Base-by-base conservation (phyloP, 2,113 vertebrate species). In the Spea bombifrons region DNA sequence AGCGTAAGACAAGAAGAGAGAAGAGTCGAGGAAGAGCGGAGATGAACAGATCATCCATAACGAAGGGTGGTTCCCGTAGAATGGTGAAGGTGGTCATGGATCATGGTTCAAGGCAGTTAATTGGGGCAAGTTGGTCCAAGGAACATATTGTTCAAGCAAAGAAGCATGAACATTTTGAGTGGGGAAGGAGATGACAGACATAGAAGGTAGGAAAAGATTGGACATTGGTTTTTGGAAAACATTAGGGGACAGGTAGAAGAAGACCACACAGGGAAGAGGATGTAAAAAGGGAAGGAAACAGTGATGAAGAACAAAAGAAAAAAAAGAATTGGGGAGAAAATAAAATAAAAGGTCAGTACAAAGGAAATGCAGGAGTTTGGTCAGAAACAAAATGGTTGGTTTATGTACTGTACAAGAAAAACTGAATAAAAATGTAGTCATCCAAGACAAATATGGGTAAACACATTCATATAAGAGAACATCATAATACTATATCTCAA, bases 31-130 rank as follows among this genome's bases (percentile, higher is more conserved):
- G 96, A 96, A 96, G 94, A 95, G 93, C 95, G 93, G 92, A 95
- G 96, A 99, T 98, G 96, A 97, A 99, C 96, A 99, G 97, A 98
- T 98, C 96, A 97, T 99, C 97, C 97, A 97, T 94, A 98, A 95
- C 96, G 94, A 93, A 98, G 96, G 94, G 96, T 97, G 96, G 97
- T 94, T 97, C 95, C 95, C 94, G 95, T 90, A 98, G 95, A 96
- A 95, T 97, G 96, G 96, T 98, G 96, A 98, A 80, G 93, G 96
- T 97, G 96, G 96, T 97, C 96, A 97, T 96, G 96, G 94, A 96
- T 94, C 94, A 95, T 95, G 94, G 94, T 94, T 95, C 94, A 95
- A 94, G 94, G 94, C 92, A 90, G 95, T 95, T 96, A 94, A 95
- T 96, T 94, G 94, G 93, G 94, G 93, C 92, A 94, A 94, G 95